Percentiles rank a stretch among this genome's conserved stretches.
Conservation (phyloP, 2,113 vertebrate genomes). For the Turdus rufiventris region DNA sequence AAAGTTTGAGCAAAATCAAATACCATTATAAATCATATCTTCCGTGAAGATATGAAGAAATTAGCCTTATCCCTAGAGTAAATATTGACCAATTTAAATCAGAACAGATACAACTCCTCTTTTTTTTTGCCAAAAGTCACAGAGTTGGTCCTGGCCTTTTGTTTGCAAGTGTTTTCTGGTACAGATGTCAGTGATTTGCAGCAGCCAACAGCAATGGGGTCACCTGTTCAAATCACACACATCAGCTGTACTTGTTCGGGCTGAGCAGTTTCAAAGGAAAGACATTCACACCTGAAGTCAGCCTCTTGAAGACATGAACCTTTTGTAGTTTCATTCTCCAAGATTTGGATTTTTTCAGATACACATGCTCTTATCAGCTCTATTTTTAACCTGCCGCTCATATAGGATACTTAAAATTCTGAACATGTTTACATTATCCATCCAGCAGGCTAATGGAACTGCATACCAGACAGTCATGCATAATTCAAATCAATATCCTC, state of each 20-base stretch:
- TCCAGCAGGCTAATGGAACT: slow-evolving; percentile 78
- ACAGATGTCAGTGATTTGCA: not conserved
- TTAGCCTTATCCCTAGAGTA: not conserved
- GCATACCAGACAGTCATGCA: slow-evolving; percentile 81
- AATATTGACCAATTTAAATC: not conserved
- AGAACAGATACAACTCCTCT: not conserved
- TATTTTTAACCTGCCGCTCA: slow-evolving; percentile 80
- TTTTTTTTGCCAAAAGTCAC: not conserved
- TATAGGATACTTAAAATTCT: slow-evolving; percentile 80
- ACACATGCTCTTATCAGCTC: slow-evolving; percentile 74
- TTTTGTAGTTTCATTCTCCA: slow-evolving; percentile 33
- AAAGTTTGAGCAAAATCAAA: not conserved
- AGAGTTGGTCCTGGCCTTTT: not conserved
- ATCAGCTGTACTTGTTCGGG: not conserved
- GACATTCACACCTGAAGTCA: slow-evolving; percentile 37
- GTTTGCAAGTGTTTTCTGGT: not conserved
- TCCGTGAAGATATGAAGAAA: not conserved
- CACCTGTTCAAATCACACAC: not conserved
- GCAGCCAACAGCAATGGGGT: not conserved
- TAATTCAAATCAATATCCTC: slow-evolving; percentile 82
- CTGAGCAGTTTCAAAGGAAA: slow-evolving; percentile 14
- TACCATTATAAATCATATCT: not conserved
- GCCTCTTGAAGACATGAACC: slow-evolving; percentile 24
- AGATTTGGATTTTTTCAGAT: slow-evolving; percentile 70
- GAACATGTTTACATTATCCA: slow-evolving; percentile 80